Evolutionary conservation across 1,140 invertebrate genomes (phyloP).

Genomic region (Schlechtendalia chinensis): DNA sequence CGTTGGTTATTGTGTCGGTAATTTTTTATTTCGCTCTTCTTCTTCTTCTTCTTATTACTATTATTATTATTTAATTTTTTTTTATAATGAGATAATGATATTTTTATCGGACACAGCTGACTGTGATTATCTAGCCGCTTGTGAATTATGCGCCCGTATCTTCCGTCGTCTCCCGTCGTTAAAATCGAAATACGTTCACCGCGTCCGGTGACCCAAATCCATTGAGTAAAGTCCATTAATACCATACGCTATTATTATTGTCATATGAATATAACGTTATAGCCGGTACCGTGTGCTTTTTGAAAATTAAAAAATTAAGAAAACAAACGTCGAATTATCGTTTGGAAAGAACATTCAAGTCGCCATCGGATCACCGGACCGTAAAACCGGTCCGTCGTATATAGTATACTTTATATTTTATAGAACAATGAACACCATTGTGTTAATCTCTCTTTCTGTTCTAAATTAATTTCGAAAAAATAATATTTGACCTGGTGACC

Average conservation of each 20-base stretch:
- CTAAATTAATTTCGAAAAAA: neutral
- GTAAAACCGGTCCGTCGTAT: neutral
- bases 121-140: conserved; percentile 12
- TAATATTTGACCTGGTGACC: conserved; percentile 18
- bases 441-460: neutral
- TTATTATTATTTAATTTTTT: too few relatives aligned
- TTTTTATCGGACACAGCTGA: conserved; percentile 23
- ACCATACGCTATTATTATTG: too few relatives aligned
- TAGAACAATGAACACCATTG: neutral
- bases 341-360: conserved; percentile 7
- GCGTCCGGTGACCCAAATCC: conserved; percentile 34
- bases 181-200: conserved; percentile 14
- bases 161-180: conserved; percentile 22
- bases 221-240: conserved; percentile 1
- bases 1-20: neutral
- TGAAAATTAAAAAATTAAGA: conserved; percentile 6
- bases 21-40: conserved; percentile 11
- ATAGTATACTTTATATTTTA: neutral
- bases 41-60: too few relatives aligned
- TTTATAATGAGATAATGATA: conserved; percentile 44
- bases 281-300: neutral
- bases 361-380: neutral
- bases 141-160: conserved; percentile 40
- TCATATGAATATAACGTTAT: too few relatives aligned
- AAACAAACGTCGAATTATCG: neutral